phyloP scores from a whole-genome alignment of 2,888 invertebrate species.

The Nomada goodeniana region DNA sequence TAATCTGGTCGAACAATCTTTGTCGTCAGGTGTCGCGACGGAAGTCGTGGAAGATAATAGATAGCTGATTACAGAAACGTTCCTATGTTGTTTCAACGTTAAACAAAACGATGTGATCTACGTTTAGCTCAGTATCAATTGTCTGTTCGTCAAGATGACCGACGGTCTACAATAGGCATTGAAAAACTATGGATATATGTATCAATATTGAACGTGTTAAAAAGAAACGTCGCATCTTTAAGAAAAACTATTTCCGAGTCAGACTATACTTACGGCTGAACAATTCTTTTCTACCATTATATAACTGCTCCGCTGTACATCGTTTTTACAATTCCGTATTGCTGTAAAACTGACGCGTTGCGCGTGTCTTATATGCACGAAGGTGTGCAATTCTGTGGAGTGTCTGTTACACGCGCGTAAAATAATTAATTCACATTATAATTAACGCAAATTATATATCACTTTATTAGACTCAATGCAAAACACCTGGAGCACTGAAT shows the following conservation, averaged over 20 bases:
- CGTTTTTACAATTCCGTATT: constrained; percentile 19
- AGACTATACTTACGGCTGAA: not conserved
- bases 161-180: constrained; percentile 33
- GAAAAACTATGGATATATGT: constrained; percentile 4
- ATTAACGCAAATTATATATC: no score
- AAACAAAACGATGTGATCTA: constrained; percentile 15
- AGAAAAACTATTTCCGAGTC: constrained; percentile 9
- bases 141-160: constrained; percentile 19
- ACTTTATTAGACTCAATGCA: no score
- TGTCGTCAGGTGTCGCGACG: not conserved
- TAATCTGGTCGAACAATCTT: constrained; percentile 3
- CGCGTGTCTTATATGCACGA: constrained; percentile 6
- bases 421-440: not conserved
- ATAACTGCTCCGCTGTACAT: not conserved
- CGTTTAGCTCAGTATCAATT: constrained; percentile 20
- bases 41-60: constrained; percentile 38
- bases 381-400: not conserved
- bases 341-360: constrained; percentile 7
- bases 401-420: no score
- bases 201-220: constrained; percentile 21
- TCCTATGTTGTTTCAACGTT: constrained; percentile 15
- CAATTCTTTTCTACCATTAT: not conserved
- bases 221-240: not conserved
- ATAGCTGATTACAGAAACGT: constrained; percentile 27
- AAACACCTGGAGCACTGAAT: no score